Evolutionary conservation across 2,797 vertebrate genomes (phyloP).

Genomic region (Poeciliopsis gracilis): DNA sequence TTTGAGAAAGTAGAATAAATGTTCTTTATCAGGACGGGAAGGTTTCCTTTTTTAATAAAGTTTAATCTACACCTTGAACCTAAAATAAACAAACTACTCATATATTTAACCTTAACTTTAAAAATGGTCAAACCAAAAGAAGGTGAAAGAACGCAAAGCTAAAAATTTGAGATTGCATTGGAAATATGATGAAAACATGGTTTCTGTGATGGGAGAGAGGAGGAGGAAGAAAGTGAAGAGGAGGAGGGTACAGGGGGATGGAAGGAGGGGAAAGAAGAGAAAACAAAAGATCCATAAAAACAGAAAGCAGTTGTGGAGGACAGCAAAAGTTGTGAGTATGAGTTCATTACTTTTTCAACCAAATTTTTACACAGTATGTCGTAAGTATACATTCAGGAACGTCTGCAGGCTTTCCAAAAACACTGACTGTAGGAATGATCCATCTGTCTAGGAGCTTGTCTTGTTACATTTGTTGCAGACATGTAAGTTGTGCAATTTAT

Average conservation of each 20-base stretch:
- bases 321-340: slow-evolving; percentile 78
- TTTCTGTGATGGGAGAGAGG: slow-evolving; percentile 50
- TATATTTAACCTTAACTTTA: background rate
- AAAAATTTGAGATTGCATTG: slow-evolving; percentile 18
- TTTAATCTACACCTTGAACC: background rate
- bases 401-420: slow-evolving; percentile 24
- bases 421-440: slow-evolving; percentile 1
- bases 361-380: slow-evolving; percentile 40
- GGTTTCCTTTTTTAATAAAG: background rate
- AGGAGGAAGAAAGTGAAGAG: slow-evolving; percentile 48
- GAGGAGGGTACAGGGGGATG: slow-evolving; percentile 47
- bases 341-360: slow-evolving; percentile 54
- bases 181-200: slow-evolving; percentile 33
- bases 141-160: background rate
- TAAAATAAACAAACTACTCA: background rate
- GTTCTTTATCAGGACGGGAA: background rate
- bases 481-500: slow-evolving; percentile 3
- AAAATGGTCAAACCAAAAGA: background rate
- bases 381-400: slow-evolving; percentile 23
- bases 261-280: slow-evolving; percentile 70
- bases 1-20: background rate
- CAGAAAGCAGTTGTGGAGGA: slow-evolving; percentile 71
- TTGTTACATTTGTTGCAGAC: slow-evolving; percentile 10
- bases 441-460: slow-evolving; percentile 24
- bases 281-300: slow-evolving; percentile 78